Evolutionary conservation across 2,113 vertebrate species (phyloP).

Genomic region (Prionailurus bengalensis): DNA sequence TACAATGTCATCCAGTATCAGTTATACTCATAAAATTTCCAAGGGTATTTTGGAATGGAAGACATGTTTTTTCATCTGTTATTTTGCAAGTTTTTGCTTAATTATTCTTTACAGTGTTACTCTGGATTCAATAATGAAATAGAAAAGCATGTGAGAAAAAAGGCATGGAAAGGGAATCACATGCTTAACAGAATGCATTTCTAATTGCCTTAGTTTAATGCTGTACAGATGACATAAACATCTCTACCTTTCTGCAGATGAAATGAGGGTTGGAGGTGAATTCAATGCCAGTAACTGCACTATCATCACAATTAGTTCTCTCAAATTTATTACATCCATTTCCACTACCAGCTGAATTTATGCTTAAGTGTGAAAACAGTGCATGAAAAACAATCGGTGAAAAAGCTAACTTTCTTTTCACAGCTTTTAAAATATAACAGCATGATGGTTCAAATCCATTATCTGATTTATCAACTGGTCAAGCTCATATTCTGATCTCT

Average conservation of each 20-base stretch:
- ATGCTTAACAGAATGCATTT: not conserved
- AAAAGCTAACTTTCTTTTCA: not conserved
- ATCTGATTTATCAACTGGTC: not conserved
- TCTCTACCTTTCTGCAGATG: not conserved
- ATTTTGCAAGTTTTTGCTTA: not conserved
- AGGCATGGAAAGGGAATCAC: not conserved
- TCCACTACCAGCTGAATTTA: not conserved
- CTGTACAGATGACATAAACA: not conserved
- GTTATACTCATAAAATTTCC: not conserved
- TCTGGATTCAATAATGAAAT: not conserved
- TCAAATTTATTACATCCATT: not conserved
- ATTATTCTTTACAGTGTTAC: not conserved
- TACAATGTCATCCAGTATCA: not conserved
- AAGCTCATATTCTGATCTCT: not conserved
- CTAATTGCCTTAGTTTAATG: not conserved
- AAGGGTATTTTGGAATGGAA: not conserved
- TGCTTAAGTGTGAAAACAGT: not conserved
- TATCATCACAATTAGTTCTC: not conserved
- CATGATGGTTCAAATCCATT: not conserved
- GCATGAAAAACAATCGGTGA: not conserved
- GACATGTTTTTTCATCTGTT: not conserved
- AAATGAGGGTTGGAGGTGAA: not conserved
- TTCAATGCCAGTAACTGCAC: not conserved
- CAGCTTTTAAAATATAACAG: not conserved
- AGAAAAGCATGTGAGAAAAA: not conserved